Evolutionary conservation across 2,113 vertebrate genomes (phyloP).

Genomic region (Silurus meridionalis): DNA sequence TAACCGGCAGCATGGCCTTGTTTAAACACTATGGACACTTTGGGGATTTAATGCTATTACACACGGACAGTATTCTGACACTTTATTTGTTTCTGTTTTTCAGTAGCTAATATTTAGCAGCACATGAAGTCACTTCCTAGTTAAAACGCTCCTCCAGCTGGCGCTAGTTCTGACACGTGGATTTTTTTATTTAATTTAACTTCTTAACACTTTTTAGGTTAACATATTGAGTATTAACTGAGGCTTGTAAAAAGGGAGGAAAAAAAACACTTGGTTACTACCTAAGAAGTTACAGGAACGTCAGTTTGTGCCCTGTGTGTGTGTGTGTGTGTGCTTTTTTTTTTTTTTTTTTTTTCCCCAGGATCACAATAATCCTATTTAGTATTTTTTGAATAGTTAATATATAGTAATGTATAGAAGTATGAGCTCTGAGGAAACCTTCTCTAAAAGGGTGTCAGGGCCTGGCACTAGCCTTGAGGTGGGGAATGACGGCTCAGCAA

Average conservation of each 20-base stretch:
- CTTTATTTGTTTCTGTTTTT: conserved; percentile 17
- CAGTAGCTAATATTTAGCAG: conserved; percentile 54
- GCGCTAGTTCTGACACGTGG: too few species aligned
- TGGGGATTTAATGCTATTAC: neutral
- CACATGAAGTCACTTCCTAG: neutral
- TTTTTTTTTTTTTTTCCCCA: neutral
- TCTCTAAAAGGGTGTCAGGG: conserved; percentile 46
- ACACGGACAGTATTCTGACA: conserved; percentile 27
- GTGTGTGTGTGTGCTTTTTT: too few species aligned
- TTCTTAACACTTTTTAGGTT: neutral
- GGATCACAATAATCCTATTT: neutral
- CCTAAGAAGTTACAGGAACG: neutral
- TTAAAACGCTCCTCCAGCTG: too few species aligned
- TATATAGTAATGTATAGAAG: conserved; percentile 60
- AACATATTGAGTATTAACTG: neutral
- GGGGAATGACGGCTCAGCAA: conserved; percentile 56
- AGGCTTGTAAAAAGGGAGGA: neutral
- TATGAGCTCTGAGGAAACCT: conserved; percentile 51
- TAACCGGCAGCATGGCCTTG: neutral
- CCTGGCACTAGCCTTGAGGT: conserved; percentile 19
- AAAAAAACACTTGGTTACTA: neutral
- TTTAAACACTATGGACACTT: conserved; percentile 39
- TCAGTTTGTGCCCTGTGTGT: neutral
- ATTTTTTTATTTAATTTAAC: too few species aligned
- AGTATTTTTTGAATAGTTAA: conserved; percentile 24